These are phyloP conservation scores for Clepsis dumicolana DNA, from an alignment of 2,888 invertebrate genomes.

Conservation along the genomic window DNA sequence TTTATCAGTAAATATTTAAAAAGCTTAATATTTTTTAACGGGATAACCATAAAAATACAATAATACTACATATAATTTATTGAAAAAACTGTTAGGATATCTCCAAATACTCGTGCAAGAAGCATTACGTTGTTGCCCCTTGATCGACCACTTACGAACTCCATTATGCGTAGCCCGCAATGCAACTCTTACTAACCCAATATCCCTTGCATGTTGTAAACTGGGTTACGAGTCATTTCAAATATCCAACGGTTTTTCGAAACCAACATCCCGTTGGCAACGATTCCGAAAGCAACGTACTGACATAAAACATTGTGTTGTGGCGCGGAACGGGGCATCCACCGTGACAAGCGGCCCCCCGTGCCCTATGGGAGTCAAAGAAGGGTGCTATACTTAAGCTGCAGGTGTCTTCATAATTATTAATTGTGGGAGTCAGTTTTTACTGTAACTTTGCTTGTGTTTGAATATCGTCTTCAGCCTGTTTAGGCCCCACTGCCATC, in stretches of 20 bases:
- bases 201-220: background rate
- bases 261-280: constrained; percentile 47
- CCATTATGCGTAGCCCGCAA: background rate
- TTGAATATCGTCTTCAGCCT: background rate
- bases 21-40: no score
- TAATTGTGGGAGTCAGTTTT: background rate
- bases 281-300: constrained; percentile 45
- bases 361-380: constrained; percentile 61
- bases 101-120: background rate
- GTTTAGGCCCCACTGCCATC: no score
- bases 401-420: constrained; percentile 30
- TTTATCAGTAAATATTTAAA: no score
- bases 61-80: no score
- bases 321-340: constrained; percentile 61
- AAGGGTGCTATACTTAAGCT: constrained; percentile 16
- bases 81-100: no score
- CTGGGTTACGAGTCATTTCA: background rate
- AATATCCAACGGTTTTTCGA: constrained; percentile 30
- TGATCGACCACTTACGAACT: background rate
- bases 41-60: no score
- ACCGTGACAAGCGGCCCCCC: constrained; percentile 65
- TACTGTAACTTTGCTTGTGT: background rate
- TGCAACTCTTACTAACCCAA: background rate
- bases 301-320: constrained; percentile 57
- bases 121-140: background rate